Conservation (phyloP, 2,888 invertebrate species). For the Netelia virgata region DNA sequence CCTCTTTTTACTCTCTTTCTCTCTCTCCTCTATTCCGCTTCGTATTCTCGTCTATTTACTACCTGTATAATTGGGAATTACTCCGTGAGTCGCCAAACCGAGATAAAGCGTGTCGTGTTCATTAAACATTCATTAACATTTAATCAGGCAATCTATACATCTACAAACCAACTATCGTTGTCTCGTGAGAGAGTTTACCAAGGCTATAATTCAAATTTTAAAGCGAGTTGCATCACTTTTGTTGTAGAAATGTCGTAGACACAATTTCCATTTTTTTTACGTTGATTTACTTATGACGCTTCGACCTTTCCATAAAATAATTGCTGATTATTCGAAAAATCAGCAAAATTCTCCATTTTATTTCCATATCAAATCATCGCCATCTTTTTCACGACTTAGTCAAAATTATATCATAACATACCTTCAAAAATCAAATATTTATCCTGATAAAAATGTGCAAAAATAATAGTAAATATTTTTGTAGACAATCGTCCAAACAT, state of each 20-base stretch:
- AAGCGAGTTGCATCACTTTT: neutral
- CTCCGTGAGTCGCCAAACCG: constrained; percentile 53
- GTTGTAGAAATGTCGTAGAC: constrained; percentile 10
- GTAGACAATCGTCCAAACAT: neutral
- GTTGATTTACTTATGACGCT: neutral
- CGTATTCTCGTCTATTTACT: constrained; percentile 44
- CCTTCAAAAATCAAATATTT: no score
- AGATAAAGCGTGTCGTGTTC: constrained; percentile 36
- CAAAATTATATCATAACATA: no score
- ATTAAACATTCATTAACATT: constrained; percentile 9
- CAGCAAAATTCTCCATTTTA: neutral
- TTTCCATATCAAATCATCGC: no score
- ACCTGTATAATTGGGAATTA: constrained; percentile 61
- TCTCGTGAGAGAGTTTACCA: constrained; percentile 61
- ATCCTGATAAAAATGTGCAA: no score
- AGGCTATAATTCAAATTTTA: neutral
- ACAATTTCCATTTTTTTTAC: neutral
- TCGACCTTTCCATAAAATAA: neutral
- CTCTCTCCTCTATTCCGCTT: constrained; percentile 46
- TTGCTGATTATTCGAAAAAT: neutral
- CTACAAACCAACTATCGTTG: constrained; percentile 26
- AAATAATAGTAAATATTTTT: no score
- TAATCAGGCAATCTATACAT: constrained; percentile 3
- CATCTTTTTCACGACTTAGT: no score
- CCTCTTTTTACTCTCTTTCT: neutral